phyloP scores from a whole-genome alignment of 2,888 invertebrate genomes.

The Sepiola atlantica region DNA sequence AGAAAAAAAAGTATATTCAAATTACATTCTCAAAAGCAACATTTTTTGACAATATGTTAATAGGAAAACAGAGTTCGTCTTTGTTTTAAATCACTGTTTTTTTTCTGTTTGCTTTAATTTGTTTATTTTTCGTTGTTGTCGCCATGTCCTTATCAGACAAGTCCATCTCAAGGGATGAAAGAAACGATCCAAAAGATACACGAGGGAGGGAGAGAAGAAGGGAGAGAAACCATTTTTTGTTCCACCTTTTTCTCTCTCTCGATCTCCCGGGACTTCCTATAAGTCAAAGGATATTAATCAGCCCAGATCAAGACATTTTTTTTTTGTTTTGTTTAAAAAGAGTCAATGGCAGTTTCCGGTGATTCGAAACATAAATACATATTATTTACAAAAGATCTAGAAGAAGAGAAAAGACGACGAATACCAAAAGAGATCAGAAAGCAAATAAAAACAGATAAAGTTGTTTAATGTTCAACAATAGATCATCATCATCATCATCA shows the following conservation, averaged over 20 bases:
- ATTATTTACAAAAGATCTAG: background rate
- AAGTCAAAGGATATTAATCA: background rate
- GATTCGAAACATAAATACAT: background rate
- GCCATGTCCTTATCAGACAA: background rate
- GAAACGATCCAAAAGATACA: background rate
- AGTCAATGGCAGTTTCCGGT: background rate
- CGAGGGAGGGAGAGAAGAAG: too few relatives aligned
- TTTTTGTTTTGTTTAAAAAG: background rate
- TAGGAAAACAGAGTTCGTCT: background rate
- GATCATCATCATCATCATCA: too few relatives aligned
- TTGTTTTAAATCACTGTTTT: conserved; percentile 4
- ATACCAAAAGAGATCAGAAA: background rate
- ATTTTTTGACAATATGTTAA: conserved; percentile 21
- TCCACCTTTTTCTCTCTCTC: background rate
- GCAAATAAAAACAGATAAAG: background rate
- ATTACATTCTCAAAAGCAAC: background rate
- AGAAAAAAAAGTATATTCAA: background rate
- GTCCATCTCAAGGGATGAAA: background rate
- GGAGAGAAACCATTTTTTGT: background rate
- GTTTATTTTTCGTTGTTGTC: background rate
- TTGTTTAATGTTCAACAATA: background rate
- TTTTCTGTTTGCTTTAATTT: background rate
- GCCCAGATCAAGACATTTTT: background rate
- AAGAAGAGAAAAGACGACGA: background rate
- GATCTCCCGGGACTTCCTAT: background rate